A percentile compares a stretch with the other conserved stretches of the same genome.
Evolutionary conservation across 2,797 vertebrate species (phyloP).

Genomic region (Eremophila alpestris): DNA sequence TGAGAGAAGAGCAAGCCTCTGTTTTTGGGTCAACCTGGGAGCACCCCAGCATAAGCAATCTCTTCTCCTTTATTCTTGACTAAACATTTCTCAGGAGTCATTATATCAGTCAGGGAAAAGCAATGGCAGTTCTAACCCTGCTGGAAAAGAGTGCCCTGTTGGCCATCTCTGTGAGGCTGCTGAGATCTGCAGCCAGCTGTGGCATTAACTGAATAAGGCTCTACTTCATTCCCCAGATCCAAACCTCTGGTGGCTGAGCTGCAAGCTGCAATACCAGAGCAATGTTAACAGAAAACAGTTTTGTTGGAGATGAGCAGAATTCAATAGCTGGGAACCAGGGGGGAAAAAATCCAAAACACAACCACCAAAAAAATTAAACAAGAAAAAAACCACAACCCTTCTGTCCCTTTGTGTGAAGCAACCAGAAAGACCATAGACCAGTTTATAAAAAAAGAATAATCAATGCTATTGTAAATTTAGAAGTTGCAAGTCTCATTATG

Average conservation of each 20-base stretch:
- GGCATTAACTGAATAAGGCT: neutral
- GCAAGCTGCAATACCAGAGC: neutral
- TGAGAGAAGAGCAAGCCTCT: neutral
- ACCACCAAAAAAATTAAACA: neutral
- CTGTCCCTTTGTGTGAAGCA: neutral
- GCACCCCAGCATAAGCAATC: neutral
- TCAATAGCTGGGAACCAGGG: neutral
- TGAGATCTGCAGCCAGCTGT: neutral
- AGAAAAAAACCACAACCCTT: rapidly evolving
- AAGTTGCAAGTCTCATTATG: neutral
- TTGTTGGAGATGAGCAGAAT: neutral
- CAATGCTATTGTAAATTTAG: neutral
- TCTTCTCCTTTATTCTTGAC: neutral
- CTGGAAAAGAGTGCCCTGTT: neutral
- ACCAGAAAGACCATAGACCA: neutral
- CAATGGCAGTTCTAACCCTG: neutral
- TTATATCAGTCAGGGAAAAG: neutral
- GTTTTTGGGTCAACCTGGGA: neutral
- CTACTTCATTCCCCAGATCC: neutral
- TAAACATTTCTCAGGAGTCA: neutral
- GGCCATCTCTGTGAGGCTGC: neutral
- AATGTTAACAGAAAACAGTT: neutral
- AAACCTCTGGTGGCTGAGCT: neutral
- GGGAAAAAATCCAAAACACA: too few species aligned
- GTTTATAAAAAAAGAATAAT: neutral